These are phyloP conservation scores for Eurosta solidaginis DNA, from an alignment of 1,140 invertebrate genomes.

Conservation along the genomic window DNA sequence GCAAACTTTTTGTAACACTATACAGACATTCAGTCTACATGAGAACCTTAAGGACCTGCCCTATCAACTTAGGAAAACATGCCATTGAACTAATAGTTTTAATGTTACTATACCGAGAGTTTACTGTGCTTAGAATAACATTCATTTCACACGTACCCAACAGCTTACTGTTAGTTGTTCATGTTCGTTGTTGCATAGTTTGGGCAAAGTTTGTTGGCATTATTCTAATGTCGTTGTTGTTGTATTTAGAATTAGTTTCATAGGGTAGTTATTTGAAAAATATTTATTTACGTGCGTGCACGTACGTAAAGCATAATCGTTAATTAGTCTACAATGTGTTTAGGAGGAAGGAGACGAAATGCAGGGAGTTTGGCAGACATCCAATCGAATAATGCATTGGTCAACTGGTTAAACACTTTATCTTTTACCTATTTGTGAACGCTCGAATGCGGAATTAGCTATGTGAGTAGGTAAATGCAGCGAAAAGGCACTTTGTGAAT, in stretches of 20 bases:
- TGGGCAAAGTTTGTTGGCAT: background rate
- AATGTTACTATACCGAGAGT: no score
- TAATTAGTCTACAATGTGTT: constrained; percentile 31
- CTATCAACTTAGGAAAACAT: no score
- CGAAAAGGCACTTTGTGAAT: no score
- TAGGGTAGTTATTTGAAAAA: constrained; percentile 8
- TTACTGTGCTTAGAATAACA: no score
- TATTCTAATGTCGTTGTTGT: background rate
- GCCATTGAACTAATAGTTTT: no score
- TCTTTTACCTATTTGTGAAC: background rate
- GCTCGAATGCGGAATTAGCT: background rate
- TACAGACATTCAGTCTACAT: no score
- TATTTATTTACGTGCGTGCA: constrained; percentile 4
- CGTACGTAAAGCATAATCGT: constrained; percentile 31
- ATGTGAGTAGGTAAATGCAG: background rate
- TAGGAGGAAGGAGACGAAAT: background rate
- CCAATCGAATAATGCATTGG: background rate
- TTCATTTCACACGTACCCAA: background rate
- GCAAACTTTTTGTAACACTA: no score
- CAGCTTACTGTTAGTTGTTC: background rate
- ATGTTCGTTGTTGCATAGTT: background rate
- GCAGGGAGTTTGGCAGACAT: background rate
- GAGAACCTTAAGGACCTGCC: no score
- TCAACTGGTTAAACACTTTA: constrained; percentile 5
- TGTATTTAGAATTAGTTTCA: background rate